Conservation (phyloP, 2,113 vertebrate species). For the Perca schrenkii region DNA sequence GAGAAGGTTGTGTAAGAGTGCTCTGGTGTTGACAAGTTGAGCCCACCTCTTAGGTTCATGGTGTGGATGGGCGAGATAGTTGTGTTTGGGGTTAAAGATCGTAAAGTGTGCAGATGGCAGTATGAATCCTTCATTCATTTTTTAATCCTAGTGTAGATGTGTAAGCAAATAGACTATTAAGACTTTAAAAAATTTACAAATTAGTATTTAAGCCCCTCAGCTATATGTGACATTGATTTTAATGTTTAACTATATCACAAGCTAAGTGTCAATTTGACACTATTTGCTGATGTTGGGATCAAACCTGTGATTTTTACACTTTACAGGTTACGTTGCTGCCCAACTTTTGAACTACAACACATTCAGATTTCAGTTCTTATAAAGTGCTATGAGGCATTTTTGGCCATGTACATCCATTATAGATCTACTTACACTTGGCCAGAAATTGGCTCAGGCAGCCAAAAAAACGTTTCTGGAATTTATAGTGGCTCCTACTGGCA, state of each 20-base stretch:
- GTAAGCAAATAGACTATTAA: not conserved
- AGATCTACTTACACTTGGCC: conserved; percentile 16
- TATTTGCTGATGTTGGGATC: not conserved
- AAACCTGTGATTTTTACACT: conserved; percentile 8
- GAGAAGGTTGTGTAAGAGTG: not conserved
- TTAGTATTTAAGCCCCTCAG: not conserved
- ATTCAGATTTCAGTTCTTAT: conserved; percentile 6
- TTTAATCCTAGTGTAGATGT: not conserved
- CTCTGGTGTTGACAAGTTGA: too few species aligned
- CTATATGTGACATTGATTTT: not conserved
- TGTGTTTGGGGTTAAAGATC: not conserved
- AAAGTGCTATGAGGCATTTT: not conserved
- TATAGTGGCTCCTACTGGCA: conserved; percentile 15
- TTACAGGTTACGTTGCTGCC: not conserved
- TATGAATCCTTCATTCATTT: not conserved
- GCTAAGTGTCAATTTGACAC: not conserved
- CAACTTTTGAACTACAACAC: not conserved
- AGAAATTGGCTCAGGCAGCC: conserved; percentile 5
- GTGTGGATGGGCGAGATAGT: not conserved
- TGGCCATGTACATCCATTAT: not conserved
- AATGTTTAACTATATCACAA: not conserved
- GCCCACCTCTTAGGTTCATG: not conserved
- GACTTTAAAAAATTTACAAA: not conserved
- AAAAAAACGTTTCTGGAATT: conserved; percentile 23
- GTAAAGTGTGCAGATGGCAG: not conserved